Base-by-base conservation (phyloP, 2,113 vertebrate genomes). In the Poecile atricapillus region DNA sequence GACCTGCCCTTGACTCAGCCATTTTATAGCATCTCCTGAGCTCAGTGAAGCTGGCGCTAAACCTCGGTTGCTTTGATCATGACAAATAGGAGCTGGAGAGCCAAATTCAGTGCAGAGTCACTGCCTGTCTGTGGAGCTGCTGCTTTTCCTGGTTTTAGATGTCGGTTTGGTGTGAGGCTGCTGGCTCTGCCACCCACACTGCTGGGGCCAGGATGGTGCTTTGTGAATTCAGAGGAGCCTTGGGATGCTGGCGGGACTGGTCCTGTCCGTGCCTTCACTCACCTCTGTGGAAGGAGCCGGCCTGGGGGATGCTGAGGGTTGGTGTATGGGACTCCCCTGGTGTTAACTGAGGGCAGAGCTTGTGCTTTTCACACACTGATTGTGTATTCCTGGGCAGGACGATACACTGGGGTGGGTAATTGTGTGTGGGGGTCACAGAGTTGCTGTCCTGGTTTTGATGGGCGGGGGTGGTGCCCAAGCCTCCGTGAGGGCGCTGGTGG, bases 81-180 rank as follows among this genome's bases (percentile, higher is more conserved):
- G 92, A 96, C 93, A 97, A 96, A 97, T 81, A 89, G 85, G 79
- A 93, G 68, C 90, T 70, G 68, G 76, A 77, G 94, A 94, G 79
- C 94, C 85, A 81, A 93, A 94, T 75, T 78, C 94, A 93, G 73
- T 19, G 73, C 79, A 94, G 85, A 96, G 85, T 78, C 82, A 77
- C 71, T 0, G 27, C 33, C 67, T 88, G 82, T 15, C 59, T 75
- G 44, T 25, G 88, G 59, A 83, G 73, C 90, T 87, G 92, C 85
- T 87, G 92, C 44, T 68, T 86, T 90, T 74, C 56, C 56, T 71
- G 79, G 52, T 24, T 78, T 93, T 21, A 58, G 78, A 73, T 60
- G 11, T 41, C 7, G 15, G 7, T 33, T 44, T 63, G 79, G 55
- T 80, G 39, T 31, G 24, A 0, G 31, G 75, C 63, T 83, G 76